These are phyloP conservation scores for Ctenopoma kingsleyae DNA, from an alignment of 2,797 vertebrate species.

Conservation along the genomic window DNA sequence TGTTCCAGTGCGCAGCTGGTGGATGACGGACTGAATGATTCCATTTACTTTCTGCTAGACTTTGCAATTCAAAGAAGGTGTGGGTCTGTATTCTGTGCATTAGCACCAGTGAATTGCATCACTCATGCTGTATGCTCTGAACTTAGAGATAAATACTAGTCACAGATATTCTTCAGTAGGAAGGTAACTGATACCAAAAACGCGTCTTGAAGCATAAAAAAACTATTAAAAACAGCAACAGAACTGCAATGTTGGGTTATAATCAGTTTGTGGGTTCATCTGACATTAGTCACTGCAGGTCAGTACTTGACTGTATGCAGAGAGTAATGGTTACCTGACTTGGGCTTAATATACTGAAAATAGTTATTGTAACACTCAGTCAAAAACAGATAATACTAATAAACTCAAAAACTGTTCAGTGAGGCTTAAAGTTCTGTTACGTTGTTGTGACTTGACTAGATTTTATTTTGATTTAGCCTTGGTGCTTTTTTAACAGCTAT, in stretches of 20 bases:
- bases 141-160: no score
- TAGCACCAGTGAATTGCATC: no score
- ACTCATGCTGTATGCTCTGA: no score
- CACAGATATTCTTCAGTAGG: no score
- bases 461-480: not conserved
- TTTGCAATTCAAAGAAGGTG: not conserved
- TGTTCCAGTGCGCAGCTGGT: slow-evolving; percentile 20
- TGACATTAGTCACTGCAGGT: no score
- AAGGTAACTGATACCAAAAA: no score
- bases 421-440: not conserved
- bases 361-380: not conserved
- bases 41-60: not conserved
- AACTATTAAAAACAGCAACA: no score
- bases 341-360: not conserved
- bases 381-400: not conserved
- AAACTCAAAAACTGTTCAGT: not conserved
- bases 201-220: no score
- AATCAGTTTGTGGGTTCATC: not conserved
- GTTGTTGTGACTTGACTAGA: not conserved
- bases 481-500: not conserved
- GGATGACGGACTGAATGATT: not conserved
- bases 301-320: no score
- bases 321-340: not conserved
- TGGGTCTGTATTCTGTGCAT: no score
- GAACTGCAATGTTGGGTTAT: not conserved